Base-by-base conservation (phyloP, 2,888 invertebrate species). In the Ptilodon capucinus region DNA sequence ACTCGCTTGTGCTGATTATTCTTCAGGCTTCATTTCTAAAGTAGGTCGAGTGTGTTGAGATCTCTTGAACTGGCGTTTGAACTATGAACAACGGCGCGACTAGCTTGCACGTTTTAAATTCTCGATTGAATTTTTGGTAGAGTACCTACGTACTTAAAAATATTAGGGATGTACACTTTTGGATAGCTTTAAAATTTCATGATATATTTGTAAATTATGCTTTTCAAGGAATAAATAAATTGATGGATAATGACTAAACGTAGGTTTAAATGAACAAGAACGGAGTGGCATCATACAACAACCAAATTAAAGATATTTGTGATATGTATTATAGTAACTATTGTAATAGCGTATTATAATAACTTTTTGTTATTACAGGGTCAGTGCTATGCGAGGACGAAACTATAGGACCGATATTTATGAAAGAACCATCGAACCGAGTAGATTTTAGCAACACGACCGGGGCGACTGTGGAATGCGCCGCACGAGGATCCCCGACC, bases 371-470 rank as follows among this genome's bases (percentile, higher is more conserved):
- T 40, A 54, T 70, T 57, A 9, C 82, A 91, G 90, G 89, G 79
- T 82, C 86, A 84, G 90, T 83, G 76, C 76, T 80, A 59, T 92
- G 92, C 68, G 95, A 95, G 90, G 95, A 95, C 79, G 95, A 95
- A 71, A 94, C 94, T 39, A 94, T 95, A 87, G 98, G 98, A 67
- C 98, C 98, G 30, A 96, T 97, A 62, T 98, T 98, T 86, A 94
- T 97, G 71, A 96, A 96, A 72, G 97, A 98, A 91, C 98, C 98
- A 46, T 95, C 96, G 56, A 97, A 97, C 86, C 94, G 97, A 70
- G 94, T 98, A 63, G 97, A 97, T 87, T 98, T 98, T 88, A 97
- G 97, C 64, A 98, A 98, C 85, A 97, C 97, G 64, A 97, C 97
- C 49, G 98, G 98, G 71, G 96, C 97, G 53, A 95, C 96, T 68